Base-by-base conservation (phyloP, 2,113 vertebrate genomes). In the Gasterosteus aculeatus region DNA sequence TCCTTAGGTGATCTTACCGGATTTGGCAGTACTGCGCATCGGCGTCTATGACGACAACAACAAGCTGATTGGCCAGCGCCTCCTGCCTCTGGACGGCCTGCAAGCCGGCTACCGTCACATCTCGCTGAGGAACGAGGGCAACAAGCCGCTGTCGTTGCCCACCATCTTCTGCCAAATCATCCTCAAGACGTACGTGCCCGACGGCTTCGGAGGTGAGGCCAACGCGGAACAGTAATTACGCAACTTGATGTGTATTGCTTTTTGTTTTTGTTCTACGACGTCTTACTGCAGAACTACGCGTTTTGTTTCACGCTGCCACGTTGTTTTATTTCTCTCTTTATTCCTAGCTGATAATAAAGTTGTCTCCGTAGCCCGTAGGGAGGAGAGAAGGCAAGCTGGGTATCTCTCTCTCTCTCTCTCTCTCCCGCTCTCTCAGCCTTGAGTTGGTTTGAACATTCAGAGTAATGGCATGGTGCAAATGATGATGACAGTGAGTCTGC, bases 91-190 rank as follows among this genome's bases (percentile, higher is more conserved):
- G 87, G 98, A 99, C 39, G 98, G 98, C 56, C 96, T 99, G 56
- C 98, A 99, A 82, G 98, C 98, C 1, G 98, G 98, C 38, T 99
- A 98, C 88, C 92, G 98, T 62, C 98, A 99, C 93, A 99, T 99
- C 87, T 99, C 98, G 10, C 95, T 99, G 75, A 93, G 98, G 73
- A 99, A 99, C 9, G 98, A 99, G 80, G 98, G 98, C 83, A 99
- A 99, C 93, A 99, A 99, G 76, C 97, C 97, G 0, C 94, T 99
- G 63, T 99, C 98, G 3, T 91, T 99, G 76, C 97, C 98, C 73
- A 99, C 98, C 0, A 91, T 99, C 86, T 99, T 99, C 95, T 99
- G 98, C 94, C 97, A 98, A 91, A 99, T 99, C 90, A 97, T 99
- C 74, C 96, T 99, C 64, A 99, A 99, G 94, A 99, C 98, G 63